Conservation (phyloP, 2,113 vertebrate genomes). For the Naja naja region DNA sequence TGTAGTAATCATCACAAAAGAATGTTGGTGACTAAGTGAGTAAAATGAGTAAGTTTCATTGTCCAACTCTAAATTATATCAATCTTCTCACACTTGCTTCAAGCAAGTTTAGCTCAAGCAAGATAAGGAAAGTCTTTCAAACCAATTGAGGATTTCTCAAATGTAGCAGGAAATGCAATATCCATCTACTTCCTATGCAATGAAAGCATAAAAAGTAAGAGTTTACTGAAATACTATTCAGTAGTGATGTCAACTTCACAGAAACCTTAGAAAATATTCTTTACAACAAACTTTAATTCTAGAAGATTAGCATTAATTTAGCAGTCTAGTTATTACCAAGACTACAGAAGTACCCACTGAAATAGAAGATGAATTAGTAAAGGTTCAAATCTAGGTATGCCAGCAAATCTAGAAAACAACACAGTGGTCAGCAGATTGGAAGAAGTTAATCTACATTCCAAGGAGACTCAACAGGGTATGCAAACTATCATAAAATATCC, state of each 20-base stretch:
- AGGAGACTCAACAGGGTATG: background rate
- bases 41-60: background rate
- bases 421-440: background rate
- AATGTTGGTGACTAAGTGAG: background rate
- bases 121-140: background rate
- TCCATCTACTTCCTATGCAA: background rate
- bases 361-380: background rate
- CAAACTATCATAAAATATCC: background rate
- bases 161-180: background rate
- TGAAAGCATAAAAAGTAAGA: background rate
- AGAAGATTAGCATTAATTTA: background rate
- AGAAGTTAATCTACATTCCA: background rate
- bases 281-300: background rate
- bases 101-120: background rate
- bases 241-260: background rate
- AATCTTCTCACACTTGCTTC: background rate
- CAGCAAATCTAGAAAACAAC: background rate
- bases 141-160: background rate
- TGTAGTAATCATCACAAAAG: background rate
- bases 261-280: background rate
- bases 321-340: background rate
- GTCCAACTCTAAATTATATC: background rate
- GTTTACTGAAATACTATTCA: background rate
- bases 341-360: background rate
- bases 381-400: background rate